Evolutionary conservation across 1,140 invertebrate species (phyloP), one percentile per base, ranked within the genome.

Genomic region (Drosophila navojoa): DNA sequence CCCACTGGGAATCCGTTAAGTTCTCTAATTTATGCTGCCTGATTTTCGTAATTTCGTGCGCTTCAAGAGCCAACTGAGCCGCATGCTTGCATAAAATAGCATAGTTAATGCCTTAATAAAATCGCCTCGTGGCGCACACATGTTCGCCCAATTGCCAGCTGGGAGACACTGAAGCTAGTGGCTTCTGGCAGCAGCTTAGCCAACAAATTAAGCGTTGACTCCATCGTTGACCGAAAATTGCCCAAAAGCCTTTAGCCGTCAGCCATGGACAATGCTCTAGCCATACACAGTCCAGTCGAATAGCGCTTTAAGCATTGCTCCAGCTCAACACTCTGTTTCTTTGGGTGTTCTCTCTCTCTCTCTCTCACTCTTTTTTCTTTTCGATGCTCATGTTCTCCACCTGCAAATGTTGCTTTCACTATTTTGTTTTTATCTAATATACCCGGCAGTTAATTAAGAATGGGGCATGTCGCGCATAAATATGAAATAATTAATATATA

Each of bases 61-160:
- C 25, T 11, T 13, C 32, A 19, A 16, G 29, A 40, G 40, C 47
- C 45, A 81, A 77, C 63, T 45, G 75, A 77, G 60, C 58, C 63
- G 60, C 69, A 70, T 38, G 76, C 59, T 68, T 29, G 54, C 78
- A 85, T 85, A 81, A 85, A 86, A 76, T 86, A 70, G 74, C 71
- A 72, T 69, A 45, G 63, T 78, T 85, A 86, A 85, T 87, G 82
- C 78, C 75, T 81, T 86, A 81, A 86, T 87, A 81, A 81, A 86
- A 86, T 58, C 59, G 54, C 75, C 74, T 57, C 47, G 49, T 71
- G 62, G 69, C 77, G 71, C 77, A 74, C 70, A 86, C 81, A 85
- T 81, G 77, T 74, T 86, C 35, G 81, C 81, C 77, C 78, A 77
- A 86, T 84, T 84, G 80, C 74, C 76, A 62, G 55, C 25, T 42